Evolutionary conservation across 2,797 vertebrate genomes (phyloP), one percentile per base, ranked within the genome.

Genomic region (Arrhamphus sclerolepis): DNA sequence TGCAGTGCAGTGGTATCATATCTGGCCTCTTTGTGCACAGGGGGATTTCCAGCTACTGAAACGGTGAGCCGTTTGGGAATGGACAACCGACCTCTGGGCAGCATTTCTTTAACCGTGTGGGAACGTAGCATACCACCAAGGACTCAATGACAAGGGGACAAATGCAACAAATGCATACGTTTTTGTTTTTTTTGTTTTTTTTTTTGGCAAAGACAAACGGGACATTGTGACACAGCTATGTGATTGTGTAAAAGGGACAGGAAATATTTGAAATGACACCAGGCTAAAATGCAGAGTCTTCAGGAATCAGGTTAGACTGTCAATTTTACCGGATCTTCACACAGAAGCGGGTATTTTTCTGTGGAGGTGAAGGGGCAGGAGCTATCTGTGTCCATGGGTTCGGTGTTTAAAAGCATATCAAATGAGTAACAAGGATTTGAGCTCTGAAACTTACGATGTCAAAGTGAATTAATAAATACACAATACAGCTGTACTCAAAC

Each of bases 1-100:
- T 92, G 89, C 90, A 93, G 92, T 92, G 89, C 82, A 83, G 82
- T 81, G 83, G 86, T 90, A 91, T 93, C 90, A 92, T 92, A 91
- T 92, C 90, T 90, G 88, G 87, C 82, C 82, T 89, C 91, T 92
- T 93, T 93, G 92, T 93, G 90, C 82, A 3, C 69, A 66, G 77
- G 92, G 92, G 92, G 91, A 92, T 91, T 93, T 93, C 92, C 92
- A 93, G 85, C 74, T 80, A 13, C 72, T 92, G 92, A 92, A 92
- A 93, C 71, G 73, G 82, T 93, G 91, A 92, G 92, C 89, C 46
- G 84, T 86, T 92, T 93, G 91, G 90, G 91, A 93, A 92, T 89
- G 83, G 86, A 78, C 83, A 75, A 82, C 76, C 64, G 67, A 89
- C 84, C 89, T 91, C 82, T 90, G 85, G 86, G 90, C 89, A 88